Base-by-base conservation (phyloP, 2,113 vertebrate genomes). In the Cromileptes altivelis region DNA sequence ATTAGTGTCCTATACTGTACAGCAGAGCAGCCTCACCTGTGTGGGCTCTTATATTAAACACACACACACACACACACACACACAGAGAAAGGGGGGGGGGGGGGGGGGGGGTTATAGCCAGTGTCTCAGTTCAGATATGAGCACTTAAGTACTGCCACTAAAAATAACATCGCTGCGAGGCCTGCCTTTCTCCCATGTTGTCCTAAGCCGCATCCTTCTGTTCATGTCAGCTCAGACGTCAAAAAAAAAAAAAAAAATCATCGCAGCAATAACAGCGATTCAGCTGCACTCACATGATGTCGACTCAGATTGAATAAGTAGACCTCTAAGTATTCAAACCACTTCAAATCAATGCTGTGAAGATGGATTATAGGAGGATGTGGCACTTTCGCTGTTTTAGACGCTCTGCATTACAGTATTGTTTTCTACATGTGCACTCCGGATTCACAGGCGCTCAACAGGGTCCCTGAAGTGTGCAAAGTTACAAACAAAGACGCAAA, bases 121-220 rank as follows among this genome's bases (percentile, higher is more conserved):
- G 56, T 13, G 40, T 71, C 75, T 84, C 74, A 21, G 71, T 75
- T 68, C 70, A 71, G 70, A 89, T 86, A 85, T 71, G 83, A 88
- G 80, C 90, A 86, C 86, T 91, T 88, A 82, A 90, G 88, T 60
- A 33, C 87, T 65, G 89, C 21, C 70, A 85, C 91, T 91, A 93
- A 86, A 93, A 92, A 92, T 90, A 91, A 82, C 90, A 81, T 18
- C 77, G 75, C 90, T 91, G 75, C 60, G 72, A 88, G 91, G 90
- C 81, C 72, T 74, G 62, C 68, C 65, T 81, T 40, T 62, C 83
- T 79, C 69, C 81, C 55, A 3, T 84, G 77, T 84, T 86, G 87
- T 87, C 76, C 75, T 88, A 70, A 92, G 80, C 81, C 65, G 74
- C 88, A 87, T 87, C 85, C 85, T 78, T 88, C 90, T 87, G 86